Evolutionary conservation across 2,113 vertebrate species (phyloP).

Genomic region (Cavia porcellus): DNA sequence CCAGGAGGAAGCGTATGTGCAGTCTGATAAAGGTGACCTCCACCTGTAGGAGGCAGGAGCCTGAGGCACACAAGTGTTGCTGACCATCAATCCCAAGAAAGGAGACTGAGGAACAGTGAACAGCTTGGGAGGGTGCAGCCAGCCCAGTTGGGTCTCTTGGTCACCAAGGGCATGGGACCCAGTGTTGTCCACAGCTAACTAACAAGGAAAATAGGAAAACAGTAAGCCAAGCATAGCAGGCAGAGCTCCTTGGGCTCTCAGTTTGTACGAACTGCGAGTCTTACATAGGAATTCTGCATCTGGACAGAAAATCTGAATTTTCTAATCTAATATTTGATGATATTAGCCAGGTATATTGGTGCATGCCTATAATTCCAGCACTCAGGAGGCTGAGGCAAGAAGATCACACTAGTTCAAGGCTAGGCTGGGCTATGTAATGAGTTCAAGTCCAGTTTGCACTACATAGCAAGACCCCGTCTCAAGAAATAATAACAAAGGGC

Average conservation of each 20-base stretch:
- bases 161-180: not conserved
- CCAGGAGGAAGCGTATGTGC: not conserved
- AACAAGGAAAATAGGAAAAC: too few relatives aligned
- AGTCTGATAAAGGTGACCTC: not conserved
- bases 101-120: not conserved
- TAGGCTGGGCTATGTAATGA: not conserved
- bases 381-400: not conserved
- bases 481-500: not conserved
- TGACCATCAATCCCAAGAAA: not conserved
- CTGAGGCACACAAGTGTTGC: not conserved
- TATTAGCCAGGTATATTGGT: not conserved
- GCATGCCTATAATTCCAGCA: not conserved
- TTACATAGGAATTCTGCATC: not conserved
- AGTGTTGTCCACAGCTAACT: not conserved
- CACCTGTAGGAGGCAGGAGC: not conserved
- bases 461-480: not conserved
- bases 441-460: not conserved
- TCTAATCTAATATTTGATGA: not conserved
- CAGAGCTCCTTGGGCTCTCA: not conserved
- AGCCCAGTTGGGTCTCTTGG: not conserved
- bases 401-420: not conserved
- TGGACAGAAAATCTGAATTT: not conserved
- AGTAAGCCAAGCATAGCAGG: not conserved
- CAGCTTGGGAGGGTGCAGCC: not conserved
- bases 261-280: not conserved